Evolutionary conservation across 2,888 invertebrate genomes (phyloP).

Genomic region (Temnothorax ravouxi): DNA sequence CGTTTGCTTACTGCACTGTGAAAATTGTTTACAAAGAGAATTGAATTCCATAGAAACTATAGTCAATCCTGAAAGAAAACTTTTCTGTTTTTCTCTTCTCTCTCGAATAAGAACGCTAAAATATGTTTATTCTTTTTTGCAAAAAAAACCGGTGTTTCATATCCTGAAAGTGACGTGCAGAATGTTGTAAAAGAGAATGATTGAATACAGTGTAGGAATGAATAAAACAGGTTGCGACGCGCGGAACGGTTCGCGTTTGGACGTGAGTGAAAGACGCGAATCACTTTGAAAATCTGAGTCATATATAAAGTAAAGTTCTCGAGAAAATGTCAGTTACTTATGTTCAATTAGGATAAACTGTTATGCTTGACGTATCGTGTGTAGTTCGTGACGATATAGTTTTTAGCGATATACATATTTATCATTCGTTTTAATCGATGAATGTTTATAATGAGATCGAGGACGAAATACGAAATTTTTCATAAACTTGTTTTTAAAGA

Average conservation of each 20-base stretch:
- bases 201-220: conserved; percentile 15
- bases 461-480: neutral
- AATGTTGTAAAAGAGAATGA: conserved; percentile 6
- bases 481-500: neutral
- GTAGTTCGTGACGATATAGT: neutral
- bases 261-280: conserved; percentile 37
- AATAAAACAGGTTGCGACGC: conserved; percentile 23
- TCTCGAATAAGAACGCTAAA: neutral
- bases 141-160: conserved; percentile 3
- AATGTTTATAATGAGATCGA: neutral
- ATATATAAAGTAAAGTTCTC: conserved; percentile 49
- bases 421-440: neutral
- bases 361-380: neutral
- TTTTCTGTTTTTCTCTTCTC: neutral
- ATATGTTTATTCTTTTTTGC: neutral
- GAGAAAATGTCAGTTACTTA: conserved; percentile 19
- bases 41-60: conserved; percentile 10
- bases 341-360: conserved; percentile 54
- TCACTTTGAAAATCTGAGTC: conserved; percentile 36
- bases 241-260: conserved; percentile 43
- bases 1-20: neutral
- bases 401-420: neutral
- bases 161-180: neutral
- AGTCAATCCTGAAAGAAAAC: neutral
- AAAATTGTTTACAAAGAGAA: conserved; percentile 7